phyloP scores from a whole-genome alignment of 1,140 invertebrate species.

The Oscheius sp. region DNA sequence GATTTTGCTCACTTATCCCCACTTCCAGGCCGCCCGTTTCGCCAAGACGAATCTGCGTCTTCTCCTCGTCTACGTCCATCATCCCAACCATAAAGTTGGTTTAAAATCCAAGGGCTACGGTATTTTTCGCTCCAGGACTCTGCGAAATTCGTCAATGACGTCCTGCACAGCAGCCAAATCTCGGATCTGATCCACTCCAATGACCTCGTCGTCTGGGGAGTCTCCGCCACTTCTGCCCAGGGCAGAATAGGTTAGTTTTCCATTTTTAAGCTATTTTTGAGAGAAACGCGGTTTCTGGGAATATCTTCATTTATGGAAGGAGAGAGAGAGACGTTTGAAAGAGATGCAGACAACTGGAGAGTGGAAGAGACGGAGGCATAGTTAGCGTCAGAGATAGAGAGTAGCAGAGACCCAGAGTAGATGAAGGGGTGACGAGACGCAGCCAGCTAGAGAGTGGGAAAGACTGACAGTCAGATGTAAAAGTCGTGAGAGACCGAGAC shows the following conservation, averaged over 20 bases:
- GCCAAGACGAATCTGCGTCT: neutral
- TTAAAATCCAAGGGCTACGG: no score
- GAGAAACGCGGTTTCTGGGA: no score
- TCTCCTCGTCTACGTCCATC: slow-evolving; percentile 3
- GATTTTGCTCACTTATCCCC: neutral
- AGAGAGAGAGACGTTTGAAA: neutral
- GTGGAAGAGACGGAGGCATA: no score
- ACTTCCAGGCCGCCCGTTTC: neutral
- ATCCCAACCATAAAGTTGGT: neutral
- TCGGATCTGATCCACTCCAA: neutral
- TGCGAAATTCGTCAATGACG: neutral
- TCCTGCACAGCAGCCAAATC: neutral
- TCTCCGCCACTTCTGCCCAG: neutral
- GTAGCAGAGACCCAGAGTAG: no score
- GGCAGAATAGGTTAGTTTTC: neutral
- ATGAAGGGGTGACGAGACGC: no score
- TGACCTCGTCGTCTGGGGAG: neutral
- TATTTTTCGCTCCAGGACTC: neutral
- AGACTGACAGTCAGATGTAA: no score
- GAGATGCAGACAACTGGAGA: no score
- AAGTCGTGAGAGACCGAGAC: no score
- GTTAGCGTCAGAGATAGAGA: no score
- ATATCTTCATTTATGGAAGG: no score
- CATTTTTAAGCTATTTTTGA: neutral
- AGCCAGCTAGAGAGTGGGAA: no score